A percentile compares a stretch with the other conserved stretches of the same genome.
These are phyloP conservation scores for Tonatia bakeri DNA, from an alignment of 2,113 vertebrate genomes.

Conservation along the genomic window DNA sequence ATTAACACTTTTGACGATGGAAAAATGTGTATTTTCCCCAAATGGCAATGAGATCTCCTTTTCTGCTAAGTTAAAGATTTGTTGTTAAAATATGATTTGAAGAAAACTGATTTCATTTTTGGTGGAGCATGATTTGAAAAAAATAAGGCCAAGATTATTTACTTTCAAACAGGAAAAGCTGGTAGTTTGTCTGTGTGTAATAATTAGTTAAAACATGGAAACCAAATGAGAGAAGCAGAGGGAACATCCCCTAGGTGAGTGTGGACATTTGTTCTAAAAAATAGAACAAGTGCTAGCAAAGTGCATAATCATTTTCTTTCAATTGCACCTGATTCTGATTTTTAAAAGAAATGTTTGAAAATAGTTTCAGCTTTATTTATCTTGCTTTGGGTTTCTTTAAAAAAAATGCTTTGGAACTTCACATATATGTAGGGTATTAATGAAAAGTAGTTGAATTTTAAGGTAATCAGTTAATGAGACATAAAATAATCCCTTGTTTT, in stretches of 20 bases:
- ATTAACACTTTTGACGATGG: background rate
- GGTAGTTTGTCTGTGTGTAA: constrained; percentile 36
- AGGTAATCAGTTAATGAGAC: background rate
- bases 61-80: background rate
- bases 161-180: background rate
- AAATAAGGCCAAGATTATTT: constrained; percentile 53
- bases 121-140: constrained; percentile 59
- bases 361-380: constrained; percentile 31
- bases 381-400: background rate
- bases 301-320: background rate
- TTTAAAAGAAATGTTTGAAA: background rate
- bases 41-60: background rate
- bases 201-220: constrained; percentile 52
- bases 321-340: constrained; percentile 24
- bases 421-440: background rate
- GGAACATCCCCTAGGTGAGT: constrained; percentile 49
- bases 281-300: constrained; percentile 34
- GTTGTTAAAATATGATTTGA: constrained; percentile 30
- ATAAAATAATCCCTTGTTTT: background rate
- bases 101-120: constrained; percentile 40
- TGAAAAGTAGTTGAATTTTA: background rate
- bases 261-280: constrained; percentile 43
- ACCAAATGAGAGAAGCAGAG: constrained; percentile 47
- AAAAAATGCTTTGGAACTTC: background rate
- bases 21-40: background rate